A percentile compares a stretch with the other conserved stretches of the same genome.
Conservation (phyloP, 2,888 invertebrate species). For the Pristionchus mayeri region DNA sequence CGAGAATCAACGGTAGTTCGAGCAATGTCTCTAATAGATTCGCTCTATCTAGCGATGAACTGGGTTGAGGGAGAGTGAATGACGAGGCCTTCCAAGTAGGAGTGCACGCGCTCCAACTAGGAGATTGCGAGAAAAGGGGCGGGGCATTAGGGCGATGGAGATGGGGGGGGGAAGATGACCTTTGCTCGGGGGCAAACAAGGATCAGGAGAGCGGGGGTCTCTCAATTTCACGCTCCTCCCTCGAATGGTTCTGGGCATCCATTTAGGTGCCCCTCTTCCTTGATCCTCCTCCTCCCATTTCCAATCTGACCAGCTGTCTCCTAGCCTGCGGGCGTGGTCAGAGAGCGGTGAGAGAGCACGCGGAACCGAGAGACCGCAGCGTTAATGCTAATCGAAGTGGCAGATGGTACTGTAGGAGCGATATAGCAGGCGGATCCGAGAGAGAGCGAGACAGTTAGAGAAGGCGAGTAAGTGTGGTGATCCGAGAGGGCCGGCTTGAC, state of each 20-base stretch:
- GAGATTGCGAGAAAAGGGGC: background rate
- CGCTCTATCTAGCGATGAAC: no score
- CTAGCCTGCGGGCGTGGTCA: background rate
- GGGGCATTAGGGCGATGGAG: background rate
- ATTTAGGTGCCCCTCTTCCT: background rate
- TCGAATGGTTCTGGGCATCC: background rate
- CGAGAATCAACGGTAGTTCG: no score
- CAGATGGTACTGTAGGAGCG: background rate
- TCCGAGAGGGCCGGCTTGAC: conserved; percentile 1
- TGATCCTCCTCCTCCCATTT: background rate
- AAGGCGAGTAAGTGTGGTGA: background rate
- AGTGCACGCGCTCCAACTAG: no score
- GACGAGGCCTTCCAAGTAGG: no score
- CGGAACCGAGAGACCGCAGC: background rate
- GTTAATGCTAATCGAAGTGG: no score
- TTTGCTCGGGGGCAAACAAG: background rate
- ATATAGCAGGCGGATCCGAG: conserved; percentile 37
- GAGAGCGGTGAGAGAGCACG: background rate
- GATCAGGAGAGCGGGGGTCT: background rate
- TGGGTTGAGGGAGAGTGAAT: no score
- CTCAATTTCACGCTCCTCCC: no score
- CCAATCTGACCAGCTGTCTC: conserved; percentile 34
- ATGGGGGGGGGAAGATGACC: background rate
- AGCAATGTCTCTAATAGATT: no score
- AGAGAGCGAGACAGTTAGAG: conserved; percentile 26